Conservation (phyloP, 1,140 invertebrate genomes). For the Heliothis virescens region DNA sequence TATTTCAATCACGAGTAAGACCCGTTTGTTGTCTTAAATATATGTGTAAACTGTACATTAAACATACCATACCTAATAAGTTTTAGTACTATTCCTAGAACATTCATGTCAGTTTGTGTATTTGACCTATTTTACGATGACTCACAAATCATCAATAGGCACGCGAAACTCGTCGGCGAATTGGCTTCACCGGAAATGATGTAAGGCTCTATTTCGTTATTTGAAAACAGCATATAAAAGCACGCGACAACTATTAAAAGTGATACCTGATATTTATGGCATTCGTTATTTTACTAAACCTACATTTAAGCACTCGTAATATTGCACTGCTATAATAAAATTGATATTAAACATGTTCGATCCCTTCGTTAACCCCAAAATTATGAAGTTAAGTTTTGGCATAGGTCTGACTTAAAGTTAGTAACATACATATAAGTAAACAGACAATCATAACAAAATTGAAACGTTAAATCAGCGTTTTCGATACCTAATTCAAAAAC, state of each 20-base stretch:
- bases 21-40: too few species aligned
- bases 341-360: background rate
- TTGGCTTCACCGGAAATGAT: constrained; percentile 32
- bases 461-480: background rate
- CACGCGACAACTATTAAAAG: constrained; percentile 20
- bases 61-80: too few species aligned
- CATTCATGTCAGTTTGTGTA: constrained; percentile 29
- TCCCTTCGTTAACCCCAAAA: background rate
- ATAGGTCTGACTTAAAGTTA: background rate
- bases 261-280: background rate
- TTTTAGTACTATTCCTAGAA: background rate
- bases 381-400: background rate
- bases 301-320: too few species aligned
- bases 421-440: background rate
- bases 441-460: too few species aligned
- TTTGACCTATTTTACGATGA: constrained; percentile 40
- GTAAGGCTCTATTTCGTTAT: constrained; percentile 7
- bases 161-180: constrained; percentile 38
- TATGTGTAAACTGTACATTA: too few species aligned
- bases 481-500: background rate
- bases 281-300: too few species aligned
- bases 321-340: background rate
- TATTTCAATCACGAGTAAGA: too few species aligned
- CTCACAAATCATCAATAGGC: constrained; percentile 48
- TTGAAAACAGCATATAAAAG: background rate